Conservation (phyloP, 2,113 vertebrate species). For the Chaetops frenatus region DNA sequence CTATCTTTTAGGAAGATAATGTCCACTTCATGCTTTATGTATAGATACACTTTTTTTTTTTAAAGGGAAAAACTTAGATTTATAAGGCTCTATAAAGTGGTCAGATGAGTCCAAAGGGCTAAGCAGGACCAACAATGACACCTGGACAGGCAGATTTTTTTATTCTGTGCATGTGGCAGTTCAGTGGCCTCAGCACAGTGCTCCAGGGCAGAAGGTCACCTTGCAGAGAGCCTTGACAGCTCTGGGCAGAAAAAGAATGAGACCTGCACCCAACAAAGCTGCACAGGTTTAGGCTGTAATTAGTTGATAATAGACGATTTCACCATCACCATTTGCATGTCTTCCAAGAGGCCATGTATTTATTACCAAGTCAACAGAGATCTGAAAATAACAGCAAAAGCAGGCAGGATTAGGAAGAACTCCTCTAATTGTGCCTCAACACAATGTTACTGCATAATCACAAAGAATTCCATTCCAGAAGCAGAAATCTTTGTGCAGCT, state of each 20-base stretch:
- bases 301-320: background rate
- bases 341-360: background rate
- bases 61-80: background rate
- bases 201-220: background rate
- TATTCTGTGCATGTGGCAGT: background rate
- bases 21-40: background rate
- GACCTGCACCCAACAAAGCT: background rate
- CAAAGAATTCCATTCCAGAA: background rate
- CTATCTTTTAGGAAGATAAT: slow-evolving; percentile 9
- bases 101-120: background rate
- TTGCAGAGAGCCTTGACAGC: background rate
- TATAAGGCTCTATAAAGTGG: background rate
- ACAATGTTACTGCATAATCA: background rate
- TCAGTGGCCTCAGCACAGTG: background rate
- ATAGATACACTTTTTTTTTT: background rate
- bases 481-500: background rate
- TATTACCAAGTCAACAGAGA: background rate
- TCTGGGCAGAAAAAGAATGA: background rate
- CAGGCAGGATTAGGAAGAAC: background rate
- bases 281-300: background rate
- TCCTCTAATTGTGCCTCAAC: background rate
- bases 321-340: background rate
- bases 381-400: slow-evolving; percentile 10
- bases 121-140: background rate
- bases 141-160: background rate